These are phyloP conservation scores for Drosophila bunnanda DNA, from an alignment of 2,888 invertebrate species.

Conservation along the genomic window DNA sequence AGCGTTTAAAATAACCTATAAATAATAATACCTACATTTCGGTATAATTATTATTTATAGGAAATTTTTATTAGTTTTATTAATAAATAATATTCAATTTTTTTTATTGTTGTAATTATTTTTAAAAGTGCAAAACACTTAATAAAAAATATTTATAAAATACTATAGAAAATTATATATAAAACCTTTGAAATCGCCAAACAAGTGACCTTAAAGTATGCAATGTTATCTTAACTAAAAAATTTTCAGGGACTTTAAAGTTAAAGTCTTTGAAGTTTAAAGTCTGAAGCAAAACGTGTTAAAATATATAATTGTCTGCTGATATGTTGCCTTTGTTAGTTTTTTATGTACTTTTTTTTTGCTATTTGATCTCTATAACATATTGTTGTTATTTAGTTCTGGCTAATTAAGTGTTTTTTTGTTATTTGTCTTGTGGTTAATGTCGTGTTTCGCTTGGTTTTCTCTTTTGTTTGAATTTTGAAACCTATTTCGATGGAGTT, in stretches of 20 bases:
- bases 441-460: constrained; percentile 8
- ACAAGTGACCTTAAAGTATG: no score
- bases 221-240: no score
- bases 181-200: neutral
- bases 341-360: neutral
- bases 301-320: constrained; percentile 16
- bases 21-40: neutral
- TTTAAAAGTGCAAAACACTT: no score
- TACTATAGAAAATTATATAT: neutral
- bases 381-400: constrained; percentile 9
- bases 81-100: no score
- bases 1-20: neutral
- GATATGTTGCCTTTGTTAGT: constrained; percentile 21
- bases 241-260: neutral
- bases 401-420: constrained; percentile 25
- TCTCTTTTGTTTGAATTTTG: constrained; percentile 35
- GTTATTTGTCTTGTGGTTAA: constrained; percentile 1
- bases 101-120: neutral
- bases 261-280: no score
- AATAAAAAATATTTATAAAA: no score
- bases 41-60: no score
- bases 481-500: constrained; percentile 50
- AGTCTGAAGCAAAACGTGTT: constrained; percentile 5
- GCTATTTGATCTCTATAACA: constrained; percentile 13
- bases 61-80: no score